A percentile compares a stretch with the other conserved stretches of the same genome.
Conservation (phyloP, 2,113 vertebrate species). For the Menidia beryllina region DNA sequence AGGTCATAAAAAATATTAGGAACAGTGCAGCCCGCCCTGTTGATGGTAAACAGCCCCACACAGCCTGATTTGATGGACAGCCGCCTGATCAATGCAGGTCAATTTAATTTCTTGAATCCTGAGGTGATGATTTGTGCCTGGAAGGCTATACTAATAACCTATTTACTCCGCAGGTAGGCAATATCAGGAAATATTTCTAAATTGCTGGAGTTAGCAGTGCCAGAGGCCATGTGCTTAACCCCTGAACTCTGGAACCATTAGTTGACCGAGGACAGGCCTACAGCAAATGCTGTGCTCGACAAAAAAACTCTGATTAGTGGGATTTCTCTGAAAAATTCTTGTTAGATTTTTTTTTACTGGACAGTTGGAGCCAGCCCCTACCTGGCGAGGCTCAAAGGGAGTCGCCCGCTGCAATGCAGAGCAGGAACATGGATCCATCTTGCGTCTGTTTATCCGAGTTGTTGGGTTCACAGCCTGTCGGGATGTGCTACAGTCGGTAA, state of each 20-base stretch:
- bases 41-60: neutral
- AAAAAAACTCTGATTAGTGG: neutral
- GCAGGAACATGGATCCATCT: neutral
- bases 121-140: conserved; percentile 4
- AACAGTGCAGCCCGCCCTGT: too few relatives aligned
- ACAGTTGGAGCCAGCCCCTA: neutral
- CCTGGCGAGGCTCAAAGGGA: neutral
- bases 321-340: neutral
- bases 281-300: neutral
- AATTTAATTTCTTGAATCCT: neutral
- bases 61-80: neutral
- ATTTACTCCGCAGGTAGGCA: neutral
- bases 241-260: neutral
- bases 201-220: neutral
- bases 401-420: neutral
- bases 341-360: neutral
- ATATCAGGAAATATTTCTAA: neutral
- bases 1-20: too few relatives aligned
- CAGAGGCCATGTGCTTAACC: neutral
- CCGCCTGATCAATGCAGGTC: neutral
- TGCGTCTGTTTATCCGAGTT: neutral
- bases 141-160: neutral
- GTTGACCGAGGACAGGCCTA: neutral
- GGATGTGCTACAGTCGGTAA: neutral
- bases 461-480: neutral